Conservation (phyloP, 2,113 vertebrate genomes). For the Seriola rivoliana region DNA sequence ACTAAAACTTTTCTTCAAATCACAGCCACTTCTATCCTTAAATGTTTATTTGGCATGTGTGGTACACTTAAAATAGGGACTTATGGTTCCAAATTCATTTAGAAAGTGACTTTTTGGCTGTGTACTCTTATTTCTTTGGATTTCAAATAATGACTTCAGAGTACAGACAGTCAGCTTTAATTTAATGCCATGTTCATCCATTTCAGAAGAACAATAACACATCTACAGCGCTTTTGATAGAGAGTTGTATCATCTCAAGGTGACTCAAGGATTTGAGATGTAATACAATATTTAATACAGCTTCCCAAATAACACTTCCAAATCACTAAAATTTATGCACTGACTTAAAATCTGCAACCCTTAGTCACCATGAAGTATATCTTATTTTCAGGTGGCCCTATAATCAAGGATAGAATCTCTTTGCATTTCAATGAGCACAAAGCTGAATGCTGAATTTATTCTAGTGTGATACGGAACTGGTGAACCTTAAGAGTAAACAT, state of each 20-base stretch:
- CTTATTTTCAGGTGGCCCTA: conserved; percentile 41
- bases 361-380: conserved; percentile 35
- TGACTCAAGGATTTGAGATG: conserved; percentile 42
- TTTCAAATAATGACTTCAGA: conserved; percentile 37
- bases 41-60: conserved; percentile 6
- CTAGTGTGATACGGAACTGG: conserved; percentile 1
- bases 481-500: conserved; percentile 23
- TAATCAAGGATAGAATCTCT: conserved; percentile 40
- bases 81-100: conserved; percentile 33
- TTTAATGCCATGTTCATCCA: conserved; percentile 41
- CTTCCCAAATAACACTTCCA: conserved; percentile 47
- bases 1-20: background rate
- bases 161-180: conserved; percentile 42
- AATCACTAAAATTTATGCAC: conserved; percentile 37
- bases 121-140: conserved; percentile 24
- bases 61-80: conserved; percentile 5
- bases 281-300: conserved; percentile 23
- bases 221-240: conserved; percentile 26
- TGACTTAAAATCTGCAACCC: conserved; percentile 37
- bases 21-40: background rate
- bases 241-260: conserved; percentile 47
- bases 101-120: conserved; percentile 33
- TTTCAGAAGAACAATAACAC: conserved; percentile 51
- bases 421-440: conserved; percentile 42
- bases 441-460: conserved; percentile 27